Percentiles rank a stretch among this genome's conserved stretches.
These are phyloP conservation scores for Rhagonycha lutea DNA, from an alignment of 2,888 invertebrate species.

Conservation along the genomic window DNA sequence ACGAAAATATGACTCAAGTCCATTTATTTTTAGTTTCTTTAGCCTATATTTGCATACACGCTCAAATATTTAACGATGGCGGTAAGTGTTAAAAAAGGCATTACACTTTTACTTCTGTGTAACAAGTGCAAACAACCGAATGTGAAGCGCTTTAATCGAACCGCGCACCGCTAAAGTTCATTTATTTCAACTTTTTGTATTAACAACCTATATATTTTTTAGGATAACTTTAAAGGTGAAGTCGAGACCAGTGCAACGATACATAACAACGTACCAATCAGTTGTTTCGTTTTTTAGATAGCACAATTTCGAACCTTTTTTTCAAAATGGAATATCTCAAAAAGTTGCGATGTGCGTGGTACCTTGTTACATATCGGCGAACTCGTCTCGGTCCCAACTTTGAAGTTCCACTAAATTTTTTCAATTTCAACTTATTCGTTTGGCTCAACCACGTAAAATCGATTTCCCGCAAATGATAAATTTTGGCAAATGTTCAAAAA, in stretches of 20 bases:
- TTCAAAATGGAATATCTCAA: not conserved
- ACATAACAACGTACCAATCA: not conserved
- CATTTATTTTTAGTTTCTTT: conserved; percentile 38
- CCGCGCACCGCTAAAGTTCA: not conserved
- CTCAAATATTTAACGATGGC: conserved; percentile 29
- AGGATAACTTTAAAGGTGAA: not conserved
- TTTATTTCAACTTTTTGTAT: not conserved
- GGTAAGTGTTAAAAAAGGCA: conserved; percentile 21
- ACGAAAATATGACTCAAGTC: conserved; percentile 41
- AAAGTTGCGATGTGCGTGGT: not conserved
- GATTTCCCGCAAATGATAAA: not conserved
- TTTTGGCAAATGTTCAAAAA: not conserved
- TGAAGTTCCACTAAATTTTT: not conserved
- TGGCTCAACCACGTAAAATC: not conserved
- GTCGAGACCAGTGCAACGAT: not conserved
- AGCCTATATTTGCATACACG: conserved; percentile 32
- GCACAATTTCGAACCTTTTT: not conserved
- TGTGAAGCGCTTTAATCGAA: not conserved
- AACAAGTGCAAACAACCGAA: not conserved
- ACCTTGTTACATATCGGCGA: not conserved
- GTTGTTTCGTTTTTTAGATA: not conserved
- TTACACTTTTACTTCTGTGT: not conserved
- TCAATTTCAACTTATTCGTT: not conserved
- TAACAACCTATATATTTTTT: not conserved
- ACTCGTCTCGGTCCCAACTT: not conserved